Evolutionary conservation across 2,113 vertebrate genomes (phyloP).

Genomic region (Panurus biarmicus): DNA sequence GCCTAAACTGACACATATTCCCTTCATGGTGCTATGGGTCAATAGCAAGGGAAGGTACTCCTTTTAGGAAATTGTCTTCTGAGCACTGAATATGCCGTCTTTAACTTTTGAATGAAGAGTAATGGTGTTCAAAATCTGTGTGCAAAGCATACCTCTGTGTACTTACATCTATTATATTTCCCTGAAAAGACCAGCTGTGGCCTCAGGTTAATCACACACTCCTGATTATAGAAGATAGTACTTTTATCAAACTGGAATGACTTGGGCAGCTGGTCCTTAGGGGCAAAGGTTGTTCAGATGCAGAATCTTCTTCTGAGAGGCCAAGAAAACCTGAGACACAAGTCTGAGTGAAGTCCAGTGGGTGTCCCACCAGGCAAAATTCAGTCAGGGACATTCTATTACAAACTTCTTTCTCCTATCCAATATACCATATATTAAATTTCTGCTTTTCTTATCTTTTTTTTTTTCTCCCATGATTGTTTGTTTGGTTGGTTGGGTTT

Average conservation of each 20-base stretch:
- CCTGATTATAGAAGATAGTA: background rate
- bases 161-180: background rate
- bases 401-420: background rate
- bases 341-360: background rate
- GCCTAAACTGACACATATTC: background rate
- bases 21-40: background rate
- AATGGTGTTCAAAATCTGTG: background rate
- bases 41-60: background rate
- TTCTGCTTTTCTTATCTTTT: background rate
- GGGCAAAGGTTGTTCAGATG: background rate
- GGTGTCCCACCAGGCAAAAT: background rate
- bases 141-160: background rate
- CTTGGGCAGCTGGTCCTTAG: background rate
- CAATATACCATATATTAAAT: background rate
- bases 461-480: background rate
- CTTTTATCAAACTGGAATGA: background rate
- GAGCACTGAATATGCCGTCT: background rate
- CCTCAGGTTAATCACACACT: fast-evolving
- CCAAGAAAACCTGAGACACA: background rate
- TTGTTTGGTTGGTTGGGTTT: background rate
- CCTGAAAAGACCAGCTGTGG: background rate
- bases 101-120: background rate
- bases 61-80: background rate
- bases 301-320: background rate
- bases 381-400: background rate